Base-by-base conservation (phyloP, 2,113 vertebrate species). In the Notarius lentiginosus region DNA sequence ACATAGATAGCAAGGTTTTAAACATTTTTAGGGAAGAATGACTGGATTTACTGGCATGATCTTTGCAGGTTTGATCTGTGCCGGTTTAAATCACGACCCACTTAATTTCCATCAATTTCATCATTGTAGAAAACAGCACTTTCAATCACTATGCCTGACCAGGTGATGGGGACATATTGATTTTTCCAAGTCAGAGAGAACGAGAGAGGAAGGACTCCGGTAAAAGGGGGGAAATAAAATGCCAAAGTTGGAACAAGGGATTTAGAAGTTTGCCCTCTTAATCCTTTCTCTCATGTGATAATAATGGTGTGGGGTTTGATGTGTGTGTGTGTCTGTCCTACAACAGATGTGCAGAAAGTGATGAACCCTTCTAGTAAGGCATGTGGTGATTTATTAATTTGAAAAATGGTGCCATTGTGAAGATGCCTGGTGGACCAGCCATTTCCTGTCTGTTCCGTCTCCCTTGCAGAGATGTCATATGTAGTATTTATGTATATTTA, bases 381-480 rank as follows among this genome's bases (percentile, higher is more conserved):
- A 87, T 72, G 87, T 92, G 92, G 91, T 94, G 91, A 93, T 93
- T 94, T 93, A 92, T 94, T 94, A 93, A 93, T 94, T 93, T 92
- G 89, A 81, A 82, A 94, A 93, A 93, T 91, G 91, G 92, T 88
- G 89, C 90, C 90, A 91, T 88, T 88, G 88, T 85, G 1, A 83
- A 88, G 84, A 85, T 63, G 58, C 22, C 83, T 41, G 73, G 47
- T 84, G 49, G 76, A 83, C 55, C 61, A 77, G 63, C 60, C 72
- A 87, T 89, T 87, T 87, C 79, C 86, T 86, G 56, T 63, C 49
- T 72, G 8, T 27, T 12, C 49, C 83, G 75, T 8, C n/a, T 79
- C 68, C 86, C 47, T 76, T 22, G 51, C 61, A 85, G 73, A 63
- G 84, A 83, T 86, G 79, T 80, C n/a, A 72, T 84, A 60, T 87